Percentiles rank a stretch among this genome's conserved stretches.
Conservation (phyloP, 1,140 invertebrate species). For the Dendroctonus valens region DNA sequence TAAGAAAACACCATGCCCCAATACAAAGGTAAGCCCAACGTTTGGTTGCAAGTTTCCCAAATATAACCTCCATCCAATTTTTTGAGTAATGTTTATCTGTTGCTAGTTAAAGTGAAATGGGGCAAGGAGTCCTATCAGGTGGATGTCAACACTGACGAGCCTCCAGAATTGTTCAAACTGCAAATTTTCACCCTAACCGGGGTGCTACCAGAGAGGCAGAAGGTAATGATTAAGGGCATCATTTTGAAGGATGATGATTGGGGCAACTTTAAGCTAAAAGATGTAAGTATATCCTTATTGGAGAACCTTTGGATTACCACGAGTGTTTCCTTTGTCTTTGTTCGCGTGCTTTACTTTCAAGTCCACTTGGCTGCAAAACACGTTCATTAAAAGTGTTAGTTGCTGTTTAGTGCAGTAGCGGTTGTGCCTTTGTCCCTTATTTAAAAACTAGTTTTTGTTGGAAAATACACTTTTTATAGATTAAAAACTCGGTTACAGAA, state of each 20-base stretch:
- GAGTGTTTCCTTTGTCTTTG: neutral
- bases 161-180: constrained; percentile 93
- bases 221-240: constrained; percentile 95
- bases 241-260: constrained; percentile 87
- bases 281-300: constrained; percentile 64
- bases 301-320: neutral
- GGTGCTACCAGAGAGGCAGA: constrained; percentile 93
- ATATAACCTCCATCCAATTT: constrained; percentile 3
- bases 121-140: constrained; percentile 92
- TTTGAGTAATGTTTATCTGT: constrained; percentile 4
- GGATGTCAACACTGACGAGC: constrained; percentile 91
- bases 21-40: constrained; percentile 40
- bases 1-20: constrained; percentile 35
- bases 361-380: neutral
- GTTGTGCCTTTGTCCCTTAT: no score
- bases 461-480: no score
- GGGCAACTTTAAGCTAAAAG: constrained; percentile 82
- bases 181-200: constrained; percentile 95
- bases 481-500: no score
- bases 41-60: constrained; percentile 17
- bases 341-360: neutral
- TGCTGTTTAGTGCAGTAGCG: no score
- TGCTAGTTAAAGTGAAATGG: constrained; percentile 98
- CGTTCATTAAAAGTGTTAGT: no score
- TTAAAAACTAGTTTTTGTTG: no score